Evolutionary conservation across 1,140 invertebrate species (phyloP).

Genomic region (Pectinophora gossypiella): DNA sequence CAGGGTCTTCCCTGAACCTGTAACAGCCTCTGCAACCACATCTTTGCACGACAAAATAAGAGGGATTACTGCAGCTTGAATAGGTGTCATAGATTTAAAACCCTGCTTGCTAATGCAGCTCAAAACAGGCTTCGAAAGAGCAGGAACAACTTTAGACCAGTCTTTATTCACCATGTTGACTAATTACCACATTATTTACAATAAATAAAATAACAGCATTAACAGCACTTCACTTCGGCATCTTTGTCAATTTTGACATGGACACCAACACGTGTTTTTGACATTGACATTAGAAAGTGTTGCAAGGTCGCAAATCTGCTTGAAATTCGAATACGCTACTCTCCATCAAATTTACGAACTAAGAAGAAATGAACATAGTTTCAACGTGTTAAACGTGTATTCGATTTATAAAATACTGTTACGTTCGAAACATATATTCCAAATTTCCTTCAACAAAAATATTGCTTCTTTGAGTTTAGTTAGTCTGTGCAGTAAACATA

Average conservation of each 20-base stretch:
- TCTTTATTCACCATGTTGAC: conserved; percentile 58
- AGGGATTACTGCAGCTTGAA: conserved; percentile 93
- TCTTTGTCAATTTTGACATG: not conserved
- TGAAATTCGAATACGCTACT: no score
- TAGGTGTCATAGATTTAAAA: conserved; percentile 57
- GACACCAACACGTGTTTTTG: conserved; percentile 31
- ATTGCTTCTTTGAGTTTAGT: no score
- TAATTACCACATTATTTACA: not conserved
- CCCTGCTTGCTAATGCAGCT: conserved; percentile 56
- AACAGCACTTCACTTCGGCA: no score
- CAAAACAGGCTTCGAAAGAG: conserved; percentile 43
- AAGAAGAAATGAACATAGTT: no score
- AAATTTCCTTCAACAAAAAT: no score
- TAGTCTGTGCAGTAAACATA: no score
- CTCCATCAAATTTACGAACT: no score
- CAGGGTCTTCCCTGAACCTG: conserved; percentile 97
- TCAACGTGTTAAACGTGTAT: no score
- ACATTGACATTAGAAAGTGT: conserved; percentile 20
- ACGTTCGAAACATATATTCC: no score
- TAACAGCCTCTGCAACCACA: conserved; percentile 97
- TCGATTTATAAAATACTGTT: no score
- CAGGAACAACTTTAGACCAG: conserved; percentile 48
- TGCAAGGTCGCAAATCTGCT: no score
- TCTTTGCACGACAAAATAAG: conserved; percentile 93
- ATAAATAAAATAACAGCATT: no score